Percentiles rank a stretch among this genome's conserved stretches.
These are phyloP conservation scores for Silurus asotus DNA, from an alignment of 2,113 vertebrate species.

Conservation along the genomic window DNA sequence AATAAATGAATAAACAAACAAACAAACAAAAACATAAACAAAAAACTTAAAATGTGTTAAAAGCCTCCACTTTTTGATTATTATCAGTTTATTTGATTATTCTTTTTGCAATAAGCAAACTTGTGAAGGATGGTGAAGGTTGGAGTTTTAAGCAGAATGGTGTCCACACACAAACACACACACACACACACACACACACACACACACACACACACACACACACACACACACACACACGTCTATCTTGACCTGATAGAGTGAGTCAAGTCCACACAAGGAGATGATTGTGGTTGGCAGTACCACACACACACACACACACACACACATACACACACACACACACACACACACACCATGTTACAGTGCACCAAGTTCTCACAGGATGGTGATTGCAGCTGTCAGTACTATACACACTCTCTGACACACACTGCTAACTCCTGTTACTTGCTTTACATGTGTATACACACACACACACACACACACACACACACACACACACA, in stretches of 20 bases:
- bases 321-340: background rate
- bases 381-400: conserved; percentile 21
- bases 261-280: background rate
- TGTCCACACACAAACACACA: background rate
- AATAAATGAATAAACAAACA: background rate
- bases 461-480: background rate
- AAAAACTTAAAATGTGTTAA: background rate
- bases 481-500: conserved; percentile 17
- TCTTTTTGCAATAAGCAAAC: background rate
- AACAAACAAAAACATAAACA: background rate
- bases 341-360: conserved; percentile 3
- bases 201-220: conserved; percentile 8
- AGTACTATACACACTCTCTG: conserved; percentile 10
- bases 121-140: background rate
- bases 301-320: conserved; percentile 5
- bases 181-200: background rate
- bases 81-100: background rate
- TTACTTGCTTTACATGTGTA: background rate
- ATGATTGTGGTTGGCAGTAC: conserved; percentile 8
- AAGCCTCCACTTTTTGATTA: background rate
- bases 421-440: conserved; percentile 6
- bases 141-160: no score
- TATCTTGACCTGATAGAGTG: background rate
- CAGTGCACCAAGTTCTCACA: background rate
- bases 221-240: conserved; percentile 6